Conservation (phyloP, 1,140 invertebrate species). For the Archegozetes longisetosus region DNA sequence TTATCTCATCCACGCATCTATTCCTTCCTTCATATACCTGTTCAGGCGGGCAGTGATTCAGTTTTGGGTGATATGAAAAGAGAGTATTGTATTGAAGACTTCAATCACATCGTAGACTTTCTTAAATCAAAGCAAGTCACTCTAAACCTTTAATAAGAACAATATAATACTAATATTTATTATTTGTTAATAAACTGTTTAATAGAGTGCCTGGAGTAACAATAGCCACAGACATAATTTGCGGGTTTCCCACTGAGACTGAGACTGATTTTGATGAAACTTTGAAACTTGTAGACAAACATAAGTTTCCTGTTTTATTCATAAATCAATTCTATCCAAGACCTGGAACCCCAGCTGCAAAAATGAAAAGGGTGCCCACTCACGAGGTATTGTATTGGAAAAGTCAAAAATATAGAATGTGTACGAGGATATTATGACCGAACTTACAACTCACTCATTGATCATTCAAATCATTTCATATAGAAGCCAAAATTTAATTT, state of each 20-base stretch:
- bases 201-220: conserved; percentile 64
- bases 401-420: no score
- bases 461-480: no score
- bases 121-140: conserved; percentile 45
- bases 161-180: conserved; percentile 12
- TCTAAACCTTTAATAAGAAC: not conserved
- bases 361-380: conserved; percentile 60
- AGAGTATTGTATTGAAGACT: conserved; percentile 76
- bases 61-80: conserved; percentile 91
- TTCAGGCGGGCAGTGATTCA: conserved; percentile 86
- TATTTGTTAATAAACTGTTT: conserved; percentile 1
- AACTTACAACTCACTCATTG: no score
- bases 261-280: conserved; percentile 79
- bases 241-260: conserved; percentile 94
- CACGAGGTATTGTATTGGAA: no score
- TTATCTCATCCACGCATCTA: conserved; percentile 78
- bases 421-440: no score
- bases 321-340: conserved; percentile 96
- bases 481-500: no score
- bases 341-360: conserved; percentile 84
- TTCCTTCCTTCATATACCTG: conserved; percentile 87
- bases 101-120: conserved; percentile 73
- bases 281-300: conserved; percentile 61
- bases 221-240: conserved; percentile 95
- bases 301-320: conserved; percentile 83